Base-by-base conservation (phyloP, 2,888 invertebrate genomes). In the Noctua janthe region DNA sequence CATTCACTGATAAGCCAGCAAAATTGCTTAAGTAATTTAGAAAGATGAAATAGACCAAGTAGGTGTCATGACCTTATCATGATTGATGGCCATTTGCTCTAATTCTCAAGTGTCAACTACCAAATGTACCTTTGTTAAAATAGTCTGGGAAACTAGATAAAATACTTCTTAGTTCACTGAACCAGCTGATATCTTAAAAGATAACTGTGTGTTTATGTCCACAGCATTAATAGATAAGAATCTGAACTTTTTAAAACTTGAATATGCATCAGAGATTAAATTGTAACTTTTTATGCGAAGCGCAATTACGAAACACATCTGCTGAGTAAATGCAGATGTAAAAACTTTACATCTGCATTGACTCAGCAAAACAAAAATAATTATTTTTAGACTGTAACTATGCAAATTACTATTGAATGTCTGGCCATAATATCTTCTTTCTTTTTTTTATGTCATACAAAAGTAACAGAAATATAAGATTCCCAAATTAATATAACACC, bases 81-180 rank as follows among this genome's bases (percentile, higher is more conserved):
- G 87, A 87, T 84, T 83, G 62, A 83, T 83, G 17, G 13, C 51
- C 35, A 66, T 59, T 67, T 83, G 75, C 56, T 74, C 79, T 51
- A 64, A 76, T 85, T 85, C 17, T 23, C 10, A 73, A 82, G 80
- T 72, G 71, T 74, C 74, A 62, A 71, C 56, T 62, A 51, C 43
- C 47, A 43, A 67, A 51, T 1, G 43, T 78, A 77, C 77, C 74
- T 75, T 77, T 73, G 35, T 79, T 51, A 71, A 80, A 84, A 80
- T 76, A 71, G 81, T 74, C 64, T 87, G 83, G 81, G 88, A 88
- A 88, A 82, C 69, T 81, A 79, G 81, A 87, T 90, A 86, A 86
- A 78, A 85, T 82, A 80, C 78, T 89, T 88, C 89, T 83, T 91
- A 91, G 91, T 91, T 89, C 89, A 88, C 84, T 91, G 89, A 91